Evolutionary conservation across 1,140 invertebrate species (phyloP), one percentile per base, ranked within the genome.

Genomic region (Megalopta genalis): DNA sequence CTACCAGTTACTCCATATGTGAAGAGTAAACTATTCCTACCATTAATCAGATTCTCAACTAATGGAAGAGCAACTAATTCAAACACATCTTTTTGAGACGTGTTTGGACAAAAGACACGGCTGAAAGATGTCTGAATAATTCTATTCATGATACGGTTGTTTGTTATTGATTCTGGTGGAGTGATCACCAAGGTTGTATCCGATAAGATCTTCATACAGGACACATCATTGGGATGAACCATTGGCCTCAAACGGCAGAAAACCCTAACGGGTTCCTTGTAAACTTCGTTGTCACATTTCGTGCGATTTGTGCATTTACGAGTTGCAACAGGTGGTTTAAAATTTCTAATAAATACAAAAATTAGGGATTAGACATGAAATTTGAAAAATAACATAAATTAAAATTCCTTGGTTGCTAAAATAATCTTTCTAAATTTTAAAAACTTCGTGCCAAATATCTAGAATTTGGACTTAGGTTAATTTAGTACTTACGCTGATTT

Each of bases 1-100:
- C 98, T 99, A 2, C 97, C 97, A 8, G 98, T 99, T 4, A 99
- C 97, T 39, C 98, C 98, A 91, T 99, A 99, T 0, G 98, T 98
- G 90, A 99, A 99, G 8, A 99, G 92, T 46, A 99, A 93, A 66
- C 96, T 97, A 94, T 99, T 99, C 92, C 96, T 96, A 57, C 96
- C 97, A 79, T 94, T 94, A 21, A 97, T 92, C 16, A 98, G 91
- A 87, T 96, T 96, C 86, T 97, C 95, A 0, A 99, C 95, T 7
- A 99, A 92, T 0, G 98, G 98, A 60, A 96, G 93, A 1, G 97
- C 97, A 12, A 98, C 95, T 77, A 94, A 92, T 57, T 96, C 95
- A 91, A 98, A 99, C 6, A 99, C 93, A 80, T 97, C 96, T 90
- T 96, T 96, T 91, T 99, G 99, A 6, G 94, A 91, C 12, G 94